A percentile compares a stretch with the other conserved stretches of the same genome.
phyloP scores from a whole-genome alignment of 1,140 invertebrate species.

The Nautilus pompilius region DNA sequence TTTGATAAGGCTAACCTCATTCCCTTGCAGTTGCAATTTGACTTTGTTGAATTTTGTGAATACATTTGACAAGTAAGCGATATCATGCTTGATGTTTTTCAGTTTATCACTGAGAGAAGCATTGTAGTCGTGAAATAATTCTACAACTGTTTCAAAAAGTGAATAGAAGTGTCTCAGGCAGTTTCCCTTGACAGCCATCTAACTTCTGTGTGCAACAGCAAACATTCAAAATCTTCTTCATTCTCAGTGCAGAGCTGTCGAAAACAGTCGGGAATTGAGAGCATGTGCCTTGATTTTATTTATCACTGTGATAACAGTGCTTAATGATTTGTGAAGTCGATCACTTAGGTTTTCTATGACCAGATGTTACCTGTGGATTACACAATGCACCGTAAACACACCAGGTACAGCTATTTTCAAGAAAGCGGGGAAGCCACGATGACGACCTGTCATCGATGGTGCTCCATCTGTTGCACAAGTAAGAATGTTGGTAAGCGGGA shows the following conservation, averaged over 20 bases:
- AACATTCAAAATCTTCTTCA: background rate
- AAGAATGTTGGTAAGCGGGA: too few relatives aligned
- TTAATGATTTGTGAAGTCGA: background rate
- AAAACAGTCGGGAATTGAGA: background rate
- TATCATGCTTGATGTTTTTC: background rate
- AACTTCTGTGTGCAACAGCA: background rate
- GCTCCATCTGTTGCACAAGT: too few relatives aligned
- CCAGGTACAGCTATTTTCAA: background rate
- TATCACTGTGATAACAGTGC: background rate
- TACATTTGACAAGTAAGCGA: background rate
- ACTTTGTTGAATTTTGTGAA: background rate
- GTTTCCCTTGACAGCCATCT: background rate
- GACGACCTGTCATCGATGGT: too few relatives aligned
- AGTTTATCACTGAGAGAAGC: background rate
- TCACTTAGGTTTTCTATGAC: background rate
- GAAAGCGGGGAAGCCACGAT: too few relatives aligned
- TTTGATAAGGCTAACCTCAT: background rate
- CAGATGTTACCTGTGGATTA: background rate
- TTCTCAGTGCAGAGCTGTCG: background rate
- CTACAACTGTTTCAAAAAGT: background rate
- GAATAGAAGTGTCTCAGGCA: background rate
- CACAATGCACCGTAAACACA: background rate
- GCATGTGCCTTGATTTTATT: background rate
- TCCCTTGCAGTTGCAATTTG: background rate
- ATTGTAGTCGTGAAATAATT: background rate